phyloP scores from a whole-genome alignment of 1,140 invertebrate genomes.

The Lordiphosa mommai region DNA sequence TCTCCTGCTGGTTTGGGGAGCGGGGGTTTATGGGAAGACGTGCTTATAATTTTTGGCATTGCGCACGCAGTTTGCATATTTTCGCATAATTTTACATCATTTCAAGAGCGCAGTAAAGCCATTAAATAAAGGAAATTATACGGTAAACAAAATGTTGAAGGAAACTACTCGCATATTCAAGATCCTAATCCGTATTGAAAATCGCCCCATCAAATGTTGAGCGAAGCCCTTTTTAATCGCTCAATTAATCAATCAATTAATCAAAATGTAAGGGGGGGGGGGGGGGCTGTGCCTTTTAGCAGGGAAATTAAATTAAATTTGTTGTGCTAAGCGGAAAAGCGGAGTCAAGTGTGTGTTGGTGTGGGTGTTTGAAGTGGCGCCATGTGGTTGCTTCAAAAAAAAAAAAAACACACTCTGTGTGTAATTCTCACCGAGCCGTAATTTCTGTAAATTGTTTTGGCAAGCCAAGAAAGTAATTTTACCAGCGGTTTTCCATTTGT shows the following conservation, averaged over 20 bases:
- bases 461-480: too few relatives aligned
- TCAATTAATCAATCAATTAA: conserved; percentile 60
- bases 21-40: conserved; percentile 5
- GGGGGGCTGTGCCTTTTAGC: too few relatives aligned
- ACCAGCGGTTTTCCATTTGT: too few relatives aligned
- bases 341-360: too few relatives aligned
- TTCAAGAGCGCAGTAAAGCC: conserved; percentile 11
- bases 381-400: too few relatives aligned
- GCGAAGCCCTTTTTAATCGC: conserved; percentile 18
- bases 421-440: too few relatives aligned
- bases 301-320: neutral
- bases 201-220: neutral
- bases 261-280: conserved; percentile 32
- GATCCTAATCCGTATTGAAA: neutral
- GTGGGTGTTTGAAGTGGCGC: too few relatives aligned
- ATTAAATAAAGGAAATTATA: neutral
- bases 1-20: neutral
- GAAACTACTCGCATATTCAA: conserved; percentile 26
- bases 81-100: conserved; percentile 48
- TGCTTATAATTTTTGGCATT: conserved; percentile 36
- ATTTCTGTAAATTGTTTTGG: too few relatives aligned
- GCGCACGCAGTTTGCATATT: conserved; percentile 66
- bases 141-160: neutral
- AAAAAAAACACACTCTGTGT: too few relatives aligned
- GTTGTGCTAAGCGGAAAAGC: neutral